Evolutionary conservation across 2,797 vertebrate species (phyloP).

Genomic region (Lemur catta): DNA sequence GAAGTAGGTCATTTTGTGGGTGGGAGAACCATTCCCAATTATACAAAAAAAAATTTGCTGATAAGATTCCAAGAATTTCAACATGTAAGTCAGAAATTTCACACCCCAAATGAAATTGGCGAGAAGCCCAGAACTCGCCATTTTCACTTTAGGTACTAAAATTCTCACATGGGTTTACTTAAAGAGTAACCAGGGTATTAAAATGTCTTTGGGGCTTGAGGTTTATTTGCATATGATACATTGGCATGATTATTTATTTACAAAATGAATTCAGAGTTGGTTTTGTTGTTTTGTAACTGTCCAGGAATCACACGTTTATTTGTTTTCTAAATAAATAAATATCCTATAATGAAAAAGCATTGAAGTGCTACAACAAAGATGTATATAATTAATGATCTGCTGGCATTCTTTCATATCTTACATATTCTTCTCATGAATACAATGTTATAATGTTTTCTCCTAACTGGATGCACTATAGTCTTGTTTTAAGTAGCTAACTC

Average conservation of each 20-base stretch:
- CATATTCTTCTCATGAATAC: not conserved
- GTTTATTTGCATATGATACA: conserved; percentile 42
- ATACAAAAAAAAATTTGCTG: not conserved
- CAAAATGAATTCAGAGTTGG: not conserved
- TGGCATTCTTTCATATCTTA: not conserved
- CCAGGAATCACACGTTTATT: conserved; percentile 15
- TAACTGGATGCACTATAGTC: not conserved
- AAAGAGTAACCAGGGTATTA: conserved; percentile 55
- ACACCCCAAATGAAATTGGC: conserved; percentile 67
- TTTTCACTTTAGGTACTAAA: conserved; percentile 59
- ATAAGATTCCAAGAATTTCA: conserved; percentile 52
- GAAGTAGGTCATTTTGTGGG: conserved; percentile 7
- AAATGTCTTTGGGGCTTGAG: conserved; percentile 35
- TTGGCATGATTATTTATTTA: conserved; percentile 13
- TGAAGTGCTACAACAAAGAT: not conserved
- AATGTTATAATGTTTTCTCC: not conserved
- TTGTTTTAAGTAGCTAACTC: conserved; percentile 27
- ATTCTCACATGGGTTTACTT: conserved; percentile 58
- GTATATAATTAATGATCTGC: not conserved
- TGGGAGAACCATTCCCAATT: conserved; percentile 2
- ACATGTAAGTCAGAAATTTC: conserved; percentile 62
- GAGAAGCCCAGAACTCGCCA: conserved; percentile 57
- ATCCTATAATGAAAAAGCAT: not conserved
- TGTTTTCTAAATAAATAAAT: not conserved
- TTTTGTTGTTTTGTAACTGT: conserved; percentile 27